Percentiles rank a stretch among this genome's conserved stretches.
Conservation (phyloP, 2,113 vertebrate genomes). For the Erpornis zantholeuca region DNA sequence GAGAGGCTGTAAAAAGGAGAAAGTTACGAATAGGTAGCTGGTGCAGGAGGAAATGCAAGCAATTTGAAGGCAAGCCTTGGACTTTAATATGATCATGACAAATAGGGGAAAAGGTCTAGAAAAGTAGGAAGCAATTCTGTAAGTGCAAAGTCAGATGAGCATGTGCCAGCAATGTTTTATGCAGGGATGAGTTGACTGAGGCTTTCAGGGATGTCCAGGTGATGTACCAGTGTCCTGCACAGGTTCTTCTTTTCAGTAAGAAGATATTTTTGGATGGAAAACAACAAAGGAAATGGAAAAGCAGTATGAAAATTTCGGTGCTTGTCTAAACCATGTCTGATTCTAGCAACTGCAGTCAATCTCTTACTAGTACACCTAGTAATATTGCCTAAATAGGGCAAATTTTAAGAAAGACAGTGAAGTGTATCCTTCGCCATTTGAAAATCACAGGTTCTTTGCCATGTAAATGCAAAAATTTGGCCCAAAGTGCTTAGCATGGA, state of each 20-base stretch:
- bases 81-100: neutral
- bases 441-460: neutral
- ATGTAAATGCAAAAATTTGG: neutral
- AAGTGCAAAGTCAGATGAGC: neutral
- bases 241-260: neutral
- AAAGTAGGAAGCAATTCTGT: neutral
- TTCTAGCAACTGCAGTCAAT: neutral
- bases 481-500: neutral
- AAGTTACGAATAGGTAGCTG: neutral
- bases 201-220: neutral
- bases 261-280: neutral
- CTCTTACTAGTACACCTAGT: neutral
- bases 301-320: neutral
- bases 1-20: neutral
- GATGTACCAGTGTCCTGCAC: neutral
- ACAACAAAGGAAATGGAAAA: neutral
- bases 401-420: neutral
- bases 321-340: neutral
- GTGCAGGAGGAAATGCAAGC: neutral
- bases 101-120: neutral
- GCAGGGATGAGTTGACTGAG: neutral
- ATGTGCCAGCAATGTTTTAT: neutral
- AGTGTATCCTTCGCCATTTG: neutral
- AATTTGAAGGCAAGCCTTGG: neutral
- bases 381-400: neutral